Evolutionary conservation across 2,113 vertebrate species (phyloP).

Genomic region (Myanophis thanlyinensis): DNA sequence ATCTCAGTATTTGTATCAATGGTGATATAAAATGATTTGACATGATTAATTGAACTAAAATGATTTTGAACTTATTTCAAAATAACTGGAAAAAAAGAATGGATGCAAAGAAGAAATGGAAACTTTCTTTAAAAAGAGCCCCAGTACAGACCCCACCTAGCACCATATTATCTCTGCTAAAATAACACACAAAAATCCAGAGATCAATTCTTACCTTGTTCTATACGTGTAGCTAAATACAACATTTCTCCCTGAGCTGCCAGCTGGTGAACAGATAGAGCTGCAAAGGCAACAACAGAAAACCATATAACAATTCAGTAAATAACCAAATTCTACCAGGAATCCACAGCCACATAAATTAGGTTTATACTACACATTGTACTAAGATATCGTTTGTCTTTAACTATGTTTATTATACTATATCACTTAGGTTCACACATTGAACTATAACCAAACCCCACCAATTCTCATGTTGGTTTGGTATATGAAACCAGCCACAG

Average conservation of each 20-base stretch:
- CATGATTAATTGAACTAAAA: not conserved
- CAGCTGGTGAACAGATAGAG: slow-evolving; percentile 93
- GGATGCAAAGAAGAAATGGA: not conserved
- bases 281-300: slow-evolving; percentile 65
- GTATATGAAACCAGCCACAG: not conserved
- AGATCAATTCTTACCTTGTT: slow-evolving; percentile 83
- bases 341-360: not conserved
- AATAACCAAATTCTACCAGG: not conserved
- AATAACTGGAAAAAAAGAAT: not conserved
- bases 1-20: not conserved
- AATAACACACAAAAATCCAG: not conserved
- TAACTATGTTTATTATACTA: not conserved
- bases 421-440: not conserved
- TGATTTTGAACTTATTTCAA: not conserved
- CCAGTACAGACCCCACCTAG: not conserved
- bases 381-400: not conserved
- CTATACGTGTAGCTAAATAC: slow-evolving; percentile 91
- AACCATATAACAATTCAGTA: not conserved
- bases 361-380: not conserved
- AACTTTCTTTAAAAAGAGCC: not conserved
- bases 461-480: not conserved
- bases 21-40: not conserved
- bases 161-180: not conserved
- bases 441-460: not conserved
- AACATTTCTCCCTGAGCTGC: slow-evolving; percentile 98